Evolutionary conservation across 2,113 vertebrate species (phyloP).

Genomic region (Polypterus senegalus): DNA sequence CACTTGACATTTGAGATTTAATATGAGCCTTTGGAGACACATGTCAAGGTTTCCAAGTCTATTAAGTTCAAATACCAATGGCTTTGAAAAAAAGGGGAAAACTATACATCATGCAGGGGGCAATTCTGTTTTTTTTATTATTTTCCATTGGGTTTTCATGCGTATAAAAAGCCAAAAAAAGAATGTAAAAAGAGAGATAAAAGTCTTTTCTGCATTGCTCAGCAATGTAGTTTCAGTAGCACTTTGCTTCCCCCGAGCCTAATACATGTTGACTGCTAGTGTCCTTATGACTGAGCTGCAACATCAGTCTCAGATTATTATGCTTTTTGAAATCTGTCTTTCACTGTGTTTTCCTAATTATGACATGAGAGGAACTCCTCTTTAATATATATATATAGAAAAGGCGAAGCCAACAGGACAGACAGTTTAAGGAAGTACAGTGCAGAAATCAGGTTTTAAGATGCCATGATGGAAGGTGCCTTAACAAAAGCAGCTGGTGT

Average conservation of each 20-base stretch:
- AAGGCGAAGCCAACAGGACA: too few relatives aligned
- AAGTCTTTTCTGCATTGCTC: neutral
- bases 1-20: slow-evolving; percentile 19
- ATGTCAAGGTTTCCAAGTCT: slow-evolving; percentile 22
- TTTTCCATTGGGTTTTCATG: neutral
- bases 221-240: neutral
- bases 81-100: slow-evolving; percentile 10
- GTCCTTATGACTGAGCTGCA: too few relatives aligned
- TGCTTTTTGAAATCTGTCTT: too few relatives aligned
- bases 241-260: neutral
- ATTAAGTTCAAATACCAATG: slow-evolving; percentile 21
- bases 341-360: too few relatives aligned
- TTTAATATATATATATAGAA: too few relatives aligned
- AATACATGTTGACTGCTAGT: neutral
- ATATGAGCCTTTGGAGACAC: slow-evolving; percentile 19
- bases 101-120: slow-evolving; percentile 10
- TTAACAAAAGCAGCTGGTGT: too few relatives aligned
- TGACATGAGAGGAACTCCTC: too few relatives aligned
- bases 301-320: too few relatives aligned
- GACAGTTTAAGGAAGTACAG: too few relatives aligned
- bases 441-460: too few relatives aligned
- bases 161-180: slow-evolving; percentile 10
- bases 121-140: neutral
- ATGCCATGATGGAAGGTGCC: too few relatives aligned
- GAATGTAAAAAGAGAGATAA: neutral